Conservation (phyloP, 2,797 vertebrate genomes). For the Geotrypetes seraphini region DNA sequence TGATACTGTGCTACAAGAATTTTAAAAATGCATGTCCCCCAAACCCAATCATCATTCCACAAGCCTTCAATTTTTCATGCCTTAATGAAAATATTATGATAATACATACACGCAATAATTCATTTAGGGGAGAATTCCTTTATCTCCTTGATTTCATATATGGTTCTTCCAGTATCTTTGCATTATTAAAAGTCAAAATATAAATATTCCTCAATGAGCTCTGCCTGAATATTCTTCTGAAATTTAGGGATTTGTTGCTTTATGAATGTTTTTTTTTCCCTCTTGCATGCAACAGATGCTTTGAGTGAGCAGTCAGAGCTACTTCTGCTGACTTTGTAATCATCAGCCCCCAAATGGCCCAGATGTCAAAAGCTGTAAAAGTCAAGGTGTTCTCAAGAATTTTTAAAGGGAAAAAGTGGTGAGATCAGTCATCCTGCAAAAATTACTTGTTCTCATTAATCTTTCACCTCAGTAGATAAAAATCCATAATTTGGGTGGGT, state of each 20-base stretch:
- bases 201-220: conserved; percentile 5
- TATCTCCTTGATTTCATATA: neutral
- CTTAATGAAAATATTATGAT: neutral
- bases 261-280: neutral
- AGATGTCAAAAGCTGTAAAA: conserved; percentile 8
- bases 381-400: neutral
- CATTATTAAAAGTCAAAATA: conserved; percentile 1
- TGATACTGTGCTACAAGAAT: conserved; percentile 7
- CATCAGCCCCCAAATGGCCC: conserved; percentile 3
- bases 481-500: no score
- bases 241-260: conserved; percentile 1
- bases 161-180: neutral
- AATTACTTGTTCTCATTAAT: no score
- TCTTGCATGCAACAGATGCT: neutral
- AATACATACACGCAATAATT: neutral
- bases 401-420: no score
- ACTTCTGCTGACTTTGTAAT: neutral
- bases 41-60: neutral
- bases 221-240: conserved; percentile 1
- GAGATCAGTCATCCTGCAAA: no score
- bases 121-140: conserved; percentile 6
- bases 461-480: no score
- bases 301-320: neutral
- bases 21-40: conserved; percentile 1
- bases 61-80: neutral